Evolutionary conservation across 2,797 vertebrate species (phyloP).

Genomic region (Eupleurogrammus muticus): DNA sequence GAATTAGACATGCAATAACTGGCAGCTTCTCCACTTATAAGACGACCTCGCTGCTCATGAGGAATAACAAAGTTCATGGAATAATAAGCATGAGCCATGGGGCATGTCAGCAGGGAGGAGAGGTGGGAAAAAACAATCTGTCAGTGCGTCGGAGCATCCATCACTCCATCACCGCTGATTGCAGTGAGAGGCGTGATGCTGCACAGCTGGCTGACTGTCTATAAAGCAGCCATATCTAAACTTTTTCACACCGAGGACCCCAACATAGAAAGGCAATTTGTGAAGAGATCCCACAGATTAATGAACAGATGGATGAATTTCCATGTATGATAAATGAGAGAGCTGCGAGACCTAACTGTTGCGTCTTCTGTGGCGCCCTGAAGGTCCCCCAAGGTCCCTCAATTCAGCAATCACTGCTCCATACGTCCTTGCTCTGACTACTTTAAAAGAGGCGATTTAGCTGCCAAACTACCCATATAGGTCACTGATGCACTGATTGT

Average conservation of each 20-base stretch:
- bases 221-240: conserved; percentile 58
- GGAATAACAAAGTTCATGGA: conserved; percentile 80
- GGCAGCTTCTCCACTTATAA: conserved; percentile 68
- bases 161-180: conserved; percentile 82
- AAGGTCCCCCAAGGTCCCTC: conserved; percentile 63
- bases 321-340: conserved; percentile 60
- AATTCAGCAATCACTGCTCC: conserved; percentile 68
- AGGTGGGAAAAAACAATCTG: conserved; percentile 68
- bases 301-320: conserved; percentile 66
- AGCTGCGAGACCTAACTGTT: conserved; percentile 46
- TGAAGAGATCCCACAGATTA: conserved; percentile 67
- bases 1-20: conserved; percentile 66
- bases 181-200: conserved; percentile 78
- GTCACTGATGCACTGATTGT: conserved; percentile 84
- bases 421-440: conserved; percentile 71
- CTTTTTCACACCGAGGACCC: conserved; percentile 64
- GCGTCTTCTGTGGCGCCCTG: conserved; percentile 26
- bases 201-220: conserved; percentile 80
- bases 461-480: conserved; percentile 80
- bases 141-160: conserved; percentile 69
- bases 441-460: conserved; percentile 78
- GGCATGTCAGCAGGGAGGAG: conserved; percentile 70
- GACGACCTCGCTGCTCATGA: conserved; percentile 71
- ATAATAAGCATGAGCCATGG: conserved; percentile 75
- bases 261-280: conserved; percentile 55